phyloP scores from a whole-genome alignment of 2,113 vertebrate genomes.

The Myanophis thanlyinensis region DNA sequence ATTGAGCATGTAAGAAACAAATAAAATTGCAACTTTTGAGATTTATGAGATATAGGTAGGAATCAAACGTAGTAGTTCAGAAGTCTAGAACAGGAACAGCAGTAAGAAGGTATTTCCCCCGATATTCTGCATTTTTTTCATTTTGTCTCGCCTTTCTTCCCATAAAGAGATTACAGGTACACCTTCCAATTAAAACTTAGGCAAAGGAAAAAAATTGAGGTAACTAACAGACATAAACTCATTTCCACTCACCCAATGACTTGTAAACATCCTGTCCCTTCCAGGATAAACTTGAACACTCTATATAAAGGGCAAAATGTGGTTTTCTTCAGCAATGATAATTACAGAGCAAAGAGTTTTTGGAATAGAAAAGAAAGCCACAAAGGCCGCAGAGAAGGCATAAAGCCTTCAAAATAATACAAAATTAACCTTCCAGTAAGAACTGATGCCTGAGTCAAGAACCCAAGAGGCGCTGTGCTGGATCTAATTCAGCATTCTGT shows the following conservation, averaged over 20 bases:
- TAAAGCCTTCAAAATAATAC: background rate
- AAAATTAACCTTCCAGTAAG: fast-evolving
- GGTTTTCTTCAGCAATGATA: conserved; percentile 13
- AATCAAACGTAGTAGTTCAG: background rate
- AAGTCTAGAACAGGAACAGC: background rate
- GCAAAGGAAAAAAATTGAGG: background rate
- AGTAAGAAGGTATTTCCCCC: background rate
- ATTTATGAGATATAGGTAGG: background rate
- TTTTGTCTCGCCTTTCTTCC: background rate
- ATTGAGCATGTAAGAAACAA: background rate
- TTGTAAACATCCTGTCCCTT: background rate
- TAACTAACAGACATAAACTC: background rate
- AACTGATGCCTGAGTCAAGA: background rate
- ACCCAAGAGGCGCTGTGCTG: background rate
- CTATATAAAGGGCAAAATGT: fast-evolving
- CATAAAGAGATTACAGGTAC: background rate
- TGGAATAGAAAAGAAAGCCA: background rate
- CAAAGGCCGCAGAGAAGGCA: fast-evolving
- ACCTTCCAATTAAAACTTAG: background rate
- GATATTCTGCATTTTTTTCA: background rate
- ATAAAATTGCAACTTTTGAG: background rate
- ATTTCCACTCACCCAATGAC: background rate
- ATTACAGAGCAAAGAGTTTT: conserved; percentile 11
- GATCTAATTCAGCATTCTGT: background rate
- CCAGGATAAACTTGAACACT: background rate